These are phyloP conservation scores for Miltochrista miniata DNA, from an alignment of 2,888 invertebrate genomes.

Conservation along the genomic window DNA sequence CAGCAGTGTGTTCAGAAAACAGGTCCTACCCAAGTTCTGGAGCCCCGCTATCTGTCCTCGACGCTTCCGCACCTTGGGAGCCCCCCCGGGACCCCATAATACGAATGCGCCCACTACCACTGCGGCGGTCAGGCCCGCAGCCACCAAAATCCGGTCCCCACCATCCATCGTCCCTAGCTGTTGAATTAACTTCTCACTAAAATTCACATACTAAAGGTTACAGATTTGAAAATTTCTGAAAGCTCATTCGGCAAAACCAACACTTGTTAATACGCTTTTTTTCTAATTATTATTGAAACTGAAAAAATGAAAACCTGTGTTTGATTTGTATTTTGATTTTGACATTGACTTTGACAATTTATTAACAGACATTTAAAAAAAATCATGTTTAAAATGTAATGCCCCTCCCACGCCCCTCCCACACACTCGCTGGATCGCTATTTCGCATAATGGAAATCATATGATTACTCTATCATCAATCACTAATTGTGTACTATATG, in stretches of 20 bases:
- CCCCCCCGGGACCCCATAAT: slow-evolving; percentile 90
- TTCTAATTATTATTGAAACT: slow-evolving; percentile 21
- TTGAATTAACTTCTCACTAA: slow-evolving; percentile 22
- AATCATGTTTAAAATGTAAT: no score
- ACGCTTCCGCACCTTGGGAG: slow-evolving; percentile 84
- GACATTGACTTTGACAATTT: background rate
- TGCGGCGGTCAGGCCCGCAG: slow-evolving; percentile 91
- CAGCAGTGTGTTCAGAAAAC: slow-evolving; percentile 95
- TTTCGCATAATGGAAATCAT: no score
- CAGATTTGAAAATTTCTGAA: slow-evolving; percentile 15
- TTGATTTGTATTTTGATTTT: slow-evolving; percentile 16
- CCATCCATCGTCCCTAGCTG: slow-evolving; percentile 83
- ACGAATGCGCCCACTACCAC: slow-evolving; percentile 93
- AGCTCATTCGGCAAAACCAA: slow-evolving; percentile 15
- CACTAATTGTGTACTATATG: no score
- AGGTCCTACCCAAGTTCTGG: slow-evolving; percentile 95
- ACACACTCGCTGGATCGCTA: no score
- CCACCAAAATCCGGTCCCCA: slow-evolving; percentile 90
- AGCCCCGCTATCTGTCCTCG: slow-evolving; percentile 92
- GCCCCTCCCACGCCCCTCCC: no score
- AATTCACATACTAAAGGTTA: slow-evolving; percentile 39
- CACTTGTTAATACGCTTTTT: slow-evolving; percentile 27
- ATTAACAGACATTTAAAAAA: background rate
- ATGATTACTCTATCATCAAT: no score
- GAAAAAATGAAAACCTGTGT: slow-evolving; percentile 25